Conservation (phyloP, 2,797 vertebrate genomes). For the Acanthopagrus latus region DNA sequence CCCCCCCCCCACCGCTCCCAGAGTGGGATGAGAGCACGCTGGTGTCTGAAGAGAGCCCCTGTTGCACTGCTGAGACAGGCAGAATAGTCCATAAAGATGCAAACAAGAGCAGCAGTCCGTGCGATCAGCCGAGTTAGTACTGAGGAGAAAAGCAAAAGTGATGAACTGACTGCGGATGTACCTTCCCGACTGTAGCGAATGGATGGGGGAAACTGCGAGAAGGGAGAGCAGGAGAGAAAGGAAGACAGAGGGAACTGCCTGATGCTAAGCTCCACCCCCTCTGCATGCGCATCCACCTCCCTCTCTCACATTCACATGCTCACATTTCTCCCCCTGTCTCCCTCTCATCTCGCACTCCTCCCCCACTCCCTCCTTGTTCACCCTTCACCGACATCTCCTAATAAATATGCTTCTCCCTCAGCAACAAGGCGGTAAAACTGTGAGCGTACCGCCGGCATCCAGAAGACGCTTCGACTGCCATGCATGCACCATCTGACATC, state of each 20-base stretch:
- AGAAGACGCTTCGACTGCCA: constrained; percentile 50
- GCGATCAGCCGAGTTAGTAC: constrained; percentile 16
- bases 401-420: constrained; percentile 73
- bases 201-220: constrained; percentile 47
- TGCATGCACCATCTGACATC: constrained; percentile 39
- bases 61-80: constrained; percentile 44
- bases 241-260: constrained; percentile 73
- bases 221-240: constrained; percentile 67
- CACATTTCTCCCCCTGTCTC: constrained; percentile 58
- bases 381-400: constrained; percentile 83
- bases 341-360: constrained; percentile 60
- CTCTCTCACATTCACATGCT: constrained; percentile 70
- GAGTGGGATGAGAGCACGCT: constrained; percentile 52
- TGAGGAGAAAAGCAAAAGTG: constrained; percentile 11
- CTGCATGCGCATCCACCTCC: constrained; percentile 76
- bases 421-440: constrained; percentile 61
- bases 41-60: constrained; percentile 56
- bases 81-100: constrained; percentile 63
- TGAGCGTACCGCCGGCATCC: constrained; percentile 22
- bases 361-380: constrained; percentile 74
- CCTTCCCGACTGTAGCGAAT: constrained; percentile 28
- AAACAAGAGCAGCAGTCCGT: constrained; percentile 39
- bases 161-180: constrained; percentile 62
- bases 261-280: constrained; percentile 86
- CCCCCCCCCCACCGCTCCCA: constrained; percentile 45